phyloP scores from a whole-genome alignment of 2,797 vertebrate species.

The Thripadectes ignobilis region DNA sequence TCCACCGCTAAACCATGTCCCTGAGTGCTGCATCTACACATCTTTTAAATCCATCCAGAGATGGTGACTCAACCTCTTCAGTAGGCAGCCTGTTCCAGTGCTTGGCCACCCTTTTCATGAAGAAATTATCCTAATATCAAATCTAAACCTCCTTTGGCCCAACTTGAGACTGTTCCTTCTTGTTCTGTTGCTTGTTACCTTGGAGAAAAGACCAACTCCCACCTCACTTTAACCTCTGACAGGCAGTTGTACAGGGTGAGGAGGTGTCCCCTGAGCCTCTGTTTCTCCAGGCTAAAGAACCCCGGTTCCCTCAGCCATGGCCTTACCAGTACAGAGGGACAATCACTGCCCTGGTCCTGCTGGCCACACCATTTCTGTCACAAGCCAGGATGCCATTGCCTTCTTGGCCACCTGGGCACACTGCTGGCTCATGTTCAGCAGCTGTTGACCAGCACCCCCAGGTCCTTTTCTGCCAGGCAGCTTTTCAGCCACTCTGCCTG shows the following conservation, averaged over 20 bases:
- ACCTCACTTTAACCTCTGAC: background rate
- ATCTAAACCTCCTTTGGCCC: background rate
- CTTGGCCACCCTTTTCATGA: background rate
- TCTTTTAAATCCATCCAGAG: background rate
- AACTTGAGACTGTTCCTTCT: background rate
- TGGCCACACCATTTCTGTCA: background rate
- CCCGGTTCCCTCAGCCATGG: background rate
- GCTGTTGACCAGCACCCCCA: background rate
- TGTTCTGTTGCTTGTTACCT: background rate
- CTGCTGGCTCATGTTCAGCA: background rate
- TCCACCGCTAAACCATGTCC: background rate
- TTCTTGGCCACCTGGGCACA: background rate
- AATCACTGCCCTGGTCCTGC: fast-evolving
- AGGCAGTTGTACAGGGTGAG: background rate
- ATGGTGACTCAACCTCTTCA: background rate
- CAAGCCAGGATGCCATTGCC: background rate
- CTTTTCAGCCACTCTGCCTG: background rate
- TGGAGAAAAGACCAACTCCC: background rate
- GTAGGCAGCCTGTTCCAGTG: background rate
- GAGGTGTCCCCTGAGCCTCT: background rate
- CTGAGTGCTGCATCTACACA: background rate
- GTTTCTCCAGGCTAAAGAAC: background rate
- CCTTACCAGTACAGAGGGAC: background rate
- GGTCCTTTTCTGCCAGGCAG: fast-evolving
- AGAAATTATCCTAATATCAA: background rate